Evolutionary conservation across 2,113 vertebrate species (phyloP), one percentile per base, ranked within the genome.

Genomic region (Phoenicopterus ruber): DNA sequence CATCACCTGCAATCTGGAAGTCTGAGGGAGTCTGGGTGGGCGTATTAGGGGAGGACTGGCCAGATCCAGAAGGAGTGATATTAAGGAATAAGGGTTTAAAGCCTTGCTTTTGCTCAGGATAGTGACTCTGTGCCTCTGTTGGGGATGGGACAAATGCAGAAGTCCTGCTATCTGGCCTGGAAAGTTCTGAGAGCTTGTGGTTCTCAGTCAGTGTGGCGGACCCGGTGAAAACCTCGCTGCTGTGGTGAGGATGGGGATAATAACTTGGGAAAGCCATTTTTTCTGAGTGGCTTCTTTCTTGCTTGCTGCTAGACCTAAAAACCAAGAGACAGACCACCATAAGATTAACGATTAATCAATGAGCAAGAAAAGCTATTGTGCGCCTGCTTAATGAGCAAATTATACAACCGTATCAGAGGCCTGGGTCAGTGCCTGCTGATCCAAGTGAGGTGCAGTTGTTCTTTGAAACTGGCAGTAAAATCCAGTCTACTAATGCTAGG

Each of bases 251-350:
- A 62, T 95, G 91, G 71, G 96, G 82, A 34, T 94, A 96, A 31
- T 90, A 97, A 47, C 85, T 93, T 21, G 66, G 36, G 91, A 97
- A 95, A 0, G 15, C 49, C 3, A 17, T 62, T 61, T 71, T 96
- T 70, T 98, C 98, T 11, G 96, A 94, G 13, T 36, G 72, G 82
- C 86, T 94, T 96, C 92, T 97, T 88, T 97, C 97, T 42, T 96
- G 71, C 83, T 74, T 97, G 86, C 36, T 49, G 34, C 73, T 84
- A 38, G 93, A 96, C 94, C 98, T 98, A 76, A 86, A 97, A 59
- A 4, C 13, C 89, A 54, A 95, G 40, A 92, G 77, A 93, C 13
- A 94, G 26, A 96, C 34, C 63, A 54, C 0, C 9, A 54, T 74
- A 58, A 79, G 62, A 50, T 76, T 58, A 93, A 20, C 16, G 77